These are phyloP conservation scores for Teleogryllus oceanicus DNA, from an alignment of 2,888 invertebrate species.

Conservation along the genomic window DNA sequence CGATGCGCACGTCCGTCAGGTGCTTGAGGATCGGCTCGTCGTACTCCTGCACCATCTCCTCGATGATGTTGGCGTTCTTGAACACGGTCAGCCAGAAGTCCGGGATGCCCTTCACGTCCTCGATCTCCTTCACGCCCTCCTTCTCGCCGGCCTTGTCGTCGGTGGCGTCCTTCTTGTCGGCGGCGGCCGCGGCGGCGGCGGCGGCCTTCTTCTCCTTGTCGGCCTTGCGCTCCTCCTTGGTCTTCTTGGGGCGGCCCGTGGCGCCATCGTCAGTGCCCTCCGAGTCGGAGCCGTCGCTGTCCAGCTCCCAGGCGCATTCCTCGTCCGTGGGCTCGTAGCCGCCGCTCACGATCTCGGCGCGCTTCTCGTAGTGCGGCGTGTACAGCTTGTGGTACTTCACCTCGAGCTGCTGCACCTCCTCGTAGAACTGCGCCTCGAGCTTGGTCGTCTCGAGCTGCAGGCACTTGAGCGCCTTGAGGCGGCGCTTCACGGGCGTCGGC, in stretches of 20 bases:
- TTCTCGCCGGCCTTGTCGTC: neutral
- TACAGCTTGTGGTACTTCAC: slow-evolving; percentile 18
- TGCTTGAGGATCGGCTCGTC: neutral
- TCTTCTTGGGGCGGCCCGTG: neutral
- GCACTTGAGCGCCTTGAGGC: neutral
- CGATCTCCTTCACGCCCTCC: neutral
- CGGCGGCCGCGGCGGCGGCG: neutral
- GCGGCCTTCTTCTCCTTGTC: neutral
- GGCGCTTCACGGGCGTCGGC: neutral
- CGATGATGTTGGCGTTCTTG: slow-evolving; percentile 18
- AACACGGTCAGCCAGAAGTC: neutral
- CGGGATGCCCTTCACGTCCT: neutral
- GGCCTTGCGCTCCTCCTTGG: neutral
- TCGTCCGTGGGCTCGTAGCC: neutral
- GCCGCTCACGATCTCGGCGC: neutral
- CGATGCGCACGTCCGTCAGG: neutral
- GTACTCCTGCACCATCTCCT: slow-evolving; percentile 18
- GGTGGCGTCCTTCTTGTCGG: neutral
- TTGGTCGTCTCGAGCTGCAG: neutral
- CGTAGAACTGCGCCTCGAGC: slow-evolving; percentile 6
- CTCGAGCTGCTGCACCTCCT: slow-evolving; percentile 18
- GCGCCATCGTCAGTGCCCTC: neutral
- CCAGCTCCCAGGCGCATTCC: neutral
- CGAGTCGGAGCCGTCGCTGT: slow-evolving; percentile 10
- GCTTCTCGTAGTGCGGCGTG: slow-evolving; percentile 9